phyloP scores from a whole-genome alignment of 2,797 vertebrate species.

The Prionace glauca region DNA sequence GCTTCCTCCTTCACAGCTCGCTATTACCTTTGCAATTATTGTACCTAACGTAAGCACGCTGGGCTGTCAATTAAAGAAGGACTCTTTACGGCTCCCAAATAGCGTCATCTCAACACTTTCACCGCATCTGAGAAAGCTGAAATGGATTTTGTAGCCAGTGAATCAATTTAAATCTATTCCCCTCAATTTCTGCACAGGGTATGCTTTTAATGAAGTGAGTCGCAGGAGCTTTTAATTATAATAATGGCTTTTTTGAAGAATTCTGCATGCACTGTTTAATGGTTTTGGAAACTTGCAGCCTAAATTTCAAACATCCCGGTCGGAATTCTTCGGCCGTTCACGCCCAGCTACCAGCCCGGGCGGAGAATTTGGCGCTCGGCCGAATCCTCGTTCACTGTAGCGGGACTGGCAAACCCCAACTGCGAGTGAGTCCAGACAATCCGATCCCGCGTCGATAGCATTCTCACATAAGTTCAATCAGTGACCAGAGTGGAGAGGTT shows the following conservation, averaged over 20 bases:
- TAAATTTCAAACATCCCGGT: not conserved
- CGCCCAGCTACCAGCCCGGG: too few species aligned
- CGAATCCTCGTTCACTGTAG: too few species aligned
- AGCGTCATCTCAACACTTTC: not conserved
- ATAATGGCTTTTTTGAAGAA: not conserved
- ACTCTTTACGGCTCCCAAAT: not conserved
- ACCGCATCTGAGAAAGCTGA: not conserved
- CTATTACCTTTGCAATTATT: not conserved
- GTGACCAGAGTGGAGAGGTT: not conserved
- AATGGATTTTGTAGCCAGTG: slow-evolving; percentile 2
- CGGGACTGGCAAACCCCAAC: too few species aligned
- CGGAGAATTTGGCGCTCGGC: too few species aligned
- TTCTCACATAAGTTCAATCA: not conserved
- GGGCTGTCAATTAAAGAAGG: not conserved
- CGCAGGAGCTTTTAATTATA: not conserved
- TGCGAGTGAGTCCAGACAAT: too few species aligned
- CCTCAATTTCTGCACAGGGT: not conserved
- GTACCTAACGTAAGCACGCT: not conserved
- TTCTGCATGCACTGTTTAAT: not conserved
- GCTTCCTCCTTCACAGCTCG: not conserved
- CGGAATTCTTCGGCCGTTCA: too few species aligned
- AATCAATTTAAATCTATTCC: slow-evolving; percentile 10
- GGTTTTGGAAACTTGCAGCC: not conserved
- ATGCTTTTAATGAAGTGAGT: not conserved
- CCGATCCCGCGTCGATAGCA: not conserved